A percentile compares a stretch with the other conserved stretches of the same genome.
phyloP scores from a whole-genome alignment of 2,888 invertebrate species.

The Clitarchus hookeri region DNA sequence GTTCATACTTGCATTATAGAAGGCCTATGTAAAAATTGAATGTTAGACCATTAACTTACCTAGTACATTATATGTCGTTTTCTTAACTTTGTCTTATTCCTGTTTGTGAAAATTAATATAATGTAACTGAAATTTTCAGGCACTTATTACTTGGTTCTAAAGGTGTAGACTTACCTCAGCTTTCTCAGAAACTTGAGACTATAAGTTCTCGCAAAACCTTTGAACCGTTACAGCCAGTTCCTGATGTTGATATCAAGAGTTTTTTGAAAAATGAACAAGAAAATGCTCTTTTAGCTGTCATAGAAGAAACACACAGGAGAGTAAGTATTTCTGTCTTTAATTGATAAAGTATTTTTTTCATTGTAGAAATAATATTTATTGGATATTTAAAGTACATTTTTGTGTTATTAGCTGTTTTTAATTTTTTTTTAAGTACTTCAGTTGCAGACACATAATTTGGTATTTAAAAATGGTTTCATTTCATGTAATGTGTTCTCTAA shows the following conservation, averaged over 20 bases:
- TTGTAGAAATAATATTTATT: no score
- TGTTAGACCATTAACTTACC: no score
- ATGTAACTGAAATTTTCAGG: slow-evolving; percentile 57
- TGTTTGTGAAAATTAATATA: slow-evolving; percentile 19
- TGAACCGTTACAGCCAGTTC: slow-evolving; percentile 86
- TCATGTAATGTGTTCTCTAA: no score
- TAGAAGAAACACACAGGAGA: slow-evolving; percentile 86
- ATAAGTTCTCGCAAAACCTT: slow-evolving; percentile 85
- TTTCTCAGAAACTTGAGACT: slow-evolving; percentile 87
- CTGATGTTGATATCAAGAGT: slow-evolving; percentile 88
- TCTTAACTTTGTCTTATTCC: slow-evolving; percentile 23
- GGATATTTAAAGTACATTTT: no score
- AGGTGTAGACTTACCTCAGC: slow-evolving; percentile 92
- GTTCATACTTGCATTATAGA: no score
- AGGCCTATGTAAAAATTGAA: no score
- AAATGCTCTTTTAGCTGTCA: slow-evolving; percentile 88
- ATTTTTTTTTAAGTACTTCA: no score
- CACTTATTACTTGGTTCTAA: slow-evolving; percentile 88
- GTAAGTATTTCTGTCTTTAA: slow-evolving; percentile 54
- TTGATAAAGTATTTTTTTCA: no score
- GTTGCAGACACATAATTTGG: no score
- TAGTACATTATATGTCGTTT: no score
- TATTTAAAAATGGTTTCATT: no score
- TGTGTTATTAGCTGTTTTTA: no score
- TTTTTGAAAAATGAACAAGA: slow-evolving; percentile 92